Conservation (phyloP, 2,888 invertebrate genomes). For the Lordiphosa fenestrarum region DNA sequence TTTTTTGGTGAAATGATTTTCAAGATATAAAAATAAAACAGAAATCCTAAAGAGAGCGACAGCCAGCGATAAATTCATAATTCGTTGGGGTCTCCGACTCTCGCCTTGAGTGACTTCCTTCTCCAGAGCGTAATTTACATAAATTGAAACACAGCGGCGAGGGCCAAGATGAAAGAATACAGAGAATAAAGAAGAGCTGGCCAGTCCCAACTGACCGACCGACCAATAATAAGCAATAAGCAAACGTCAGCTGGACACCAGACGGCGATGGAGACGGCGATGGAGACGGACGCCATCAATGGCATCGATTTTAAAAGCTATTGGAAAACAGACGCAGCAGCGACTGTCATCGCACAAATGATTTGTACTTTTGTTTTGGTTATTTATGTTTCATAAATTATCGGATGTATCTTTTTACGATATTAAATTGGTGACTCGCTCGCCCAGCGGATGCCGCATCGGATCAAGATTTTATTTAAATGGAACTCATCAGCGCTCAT, state of each 20-base stretch:
- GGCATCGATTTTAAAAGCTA: constrained; percentile 62
- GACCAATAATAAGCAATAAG: constrained; percentile 42
- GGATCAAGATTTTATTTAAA: constrained; percentile 75
- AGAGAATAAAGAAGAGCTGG: constrained; percentile 5
- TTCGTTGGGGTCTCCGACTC: constrained; percentile 53
- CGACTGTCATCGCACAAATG: constrained; percentile 79
- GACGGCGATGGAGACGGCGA: constrained; percentile 21
- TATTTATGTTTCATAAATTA: constrained; percentile 80
- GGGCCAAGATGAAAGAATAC: constrained; percentile 58
- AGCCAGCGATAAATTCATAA: constrained; percentile 59
- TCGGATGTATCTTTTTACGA: constrained; percentile 70
- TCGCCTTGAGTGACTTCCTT: constrained; percentile 63
- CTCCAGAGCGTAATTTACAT: constrained; percentile 63
- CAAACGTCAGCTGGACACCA: constrained; percentile 51
- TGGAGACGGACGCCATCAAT: constrained; percentile 47
- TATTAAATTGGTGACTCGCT: constrained; percentile 37
- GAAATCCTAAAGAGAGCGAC: constrained; percentile 38
- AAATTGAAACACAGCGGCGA: constrained; percentile 53
- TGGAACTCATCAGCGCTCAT: constrained; percentile 75
- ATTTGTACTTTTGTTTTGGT: constrained; percentile 78
- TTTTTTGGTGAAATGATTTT: constrained; percentile 15
- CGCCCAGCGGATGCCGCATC: constrained; percentile 49
- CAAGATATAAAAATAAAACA: constrained; percentile 27
- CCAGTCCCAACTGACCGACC: constrained; percentile 34
- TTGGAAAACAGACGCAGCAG: constrained; percentile 57